Base-by-base conservation (phyloP, 1,140 invertebrate genomes). In the Camponotus floridanus region DNA sequence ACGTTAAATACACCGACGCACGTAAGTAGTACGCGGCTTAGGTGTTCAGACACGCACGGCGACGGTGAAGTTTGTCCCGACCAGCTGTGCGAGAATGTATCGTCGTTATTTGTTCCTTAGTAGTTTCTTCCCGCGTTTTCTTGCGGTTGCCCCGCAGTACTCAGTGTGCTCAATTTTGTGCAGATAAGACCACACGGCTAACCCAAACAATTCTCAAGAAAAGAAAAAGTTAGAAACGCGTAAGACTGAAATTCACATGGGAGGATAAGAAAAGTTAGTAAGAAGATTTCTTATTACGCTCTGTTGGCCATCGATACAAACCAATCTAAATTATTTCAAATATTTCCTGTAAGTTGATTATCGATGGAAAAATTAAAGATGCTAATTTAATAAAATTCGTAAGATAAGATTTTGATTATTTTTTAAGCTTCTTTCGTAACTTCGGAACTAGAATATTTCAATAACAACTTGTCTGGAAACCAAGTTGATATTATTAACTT, bases 51-150 rank as follows among this genome's bases (percentile, higher is more conserved):
- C 61, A 39, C 36, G 57, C 59, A 6, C 31, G 70, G 51, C 31
- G 80, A 65, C 61, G 84, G 73, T 86, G 86, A 92, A 92, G 91
- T 92, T 92, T 85, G 87, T 84, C 26, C 26, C 64, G 85, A 92
- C 91, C 90, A 92, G 90, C 92, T 93, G 91, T 79, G 79, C 84
- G 68, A 76, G 45, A 92, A 93, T 92, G 92, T 92, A 93, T 93
- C 90, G 90, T 88, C 87, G 87, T 92, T 93, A 91, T 91, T 93
- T 91, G 92, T 93, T 91, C 76, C 87, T 36, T 61, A 61, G 70
- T 85, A 88, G 57, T 88, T 88, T 18, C 88, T 89, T 87, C 59
- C 33, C 9, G 9, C 64, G 36, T 15, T 76, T 71, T 59, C 42
- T 36, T 79, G 73, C 59, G 67, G 71, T 57, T 70, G 81, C 39